These are phyloP conservation scores for Scarus forsteni DNA, from an alignment of 2,797 vertebrate genomes.

Conservation along the genomic window DNA sequence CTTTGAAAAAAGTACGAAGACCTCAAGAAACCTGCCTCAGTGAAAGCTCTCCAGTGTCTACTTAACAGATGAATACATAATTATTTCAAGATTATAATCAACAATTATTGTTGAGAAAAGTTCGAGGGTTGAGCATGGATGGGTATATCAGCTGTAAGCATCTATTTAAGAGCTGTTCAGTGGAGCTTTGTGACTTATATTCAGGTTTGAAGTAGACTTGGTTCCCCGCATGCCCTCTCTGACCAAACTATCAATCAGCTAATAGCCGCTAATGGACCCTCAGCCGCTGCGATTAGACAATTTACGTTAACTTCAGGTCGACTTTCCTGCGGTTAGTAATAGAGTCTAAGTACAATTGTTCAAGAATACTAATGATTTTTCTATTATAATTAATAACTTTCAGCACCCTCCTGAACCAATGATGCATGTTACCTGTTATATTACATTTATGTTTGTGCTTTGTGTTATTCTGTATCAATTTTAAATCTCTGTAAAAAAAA, in stretches of 20 bases:
- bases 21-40: not conserved
- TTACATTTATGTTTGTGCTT: too few species aligned
- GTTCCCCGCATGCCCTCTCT: constrained; percentile 7
- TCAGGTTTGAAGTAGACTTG: constrained; percentile 1
- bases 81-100: too few species aligned
- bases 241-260: constrained; percentile 15
- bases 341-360: constrained; percentile 32
- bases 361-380: constrained; percentile 15
- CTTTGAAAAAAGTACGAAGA: not conserved
- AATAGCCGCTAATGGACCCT: constrained; percentile 14
- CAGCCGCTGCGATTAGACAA: constrained; percentile 28
- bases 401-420: not conserved
- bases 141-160: not conserved
- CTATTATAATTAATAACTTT: constrained; percentile 16
- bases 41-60: too few species aligned
- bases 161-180: not conserved
- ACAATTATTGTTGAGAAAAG: too few species aligned
- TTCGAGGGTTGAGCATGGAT: not conserved
- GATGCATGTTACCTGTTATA: not conserved
- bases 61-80: too few species aligned
- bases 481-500: too few species aligned
- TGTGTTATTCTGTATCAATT: too few species aligned
- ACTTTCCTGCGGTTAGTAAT: constrained; percentile 15
- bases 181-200: not conserved
- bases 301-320: constrained; percentile 51